phyloP scores from a whole-genome alignment of 2,113 vertebrate species.

The Hystrix brachyura region DNA sequence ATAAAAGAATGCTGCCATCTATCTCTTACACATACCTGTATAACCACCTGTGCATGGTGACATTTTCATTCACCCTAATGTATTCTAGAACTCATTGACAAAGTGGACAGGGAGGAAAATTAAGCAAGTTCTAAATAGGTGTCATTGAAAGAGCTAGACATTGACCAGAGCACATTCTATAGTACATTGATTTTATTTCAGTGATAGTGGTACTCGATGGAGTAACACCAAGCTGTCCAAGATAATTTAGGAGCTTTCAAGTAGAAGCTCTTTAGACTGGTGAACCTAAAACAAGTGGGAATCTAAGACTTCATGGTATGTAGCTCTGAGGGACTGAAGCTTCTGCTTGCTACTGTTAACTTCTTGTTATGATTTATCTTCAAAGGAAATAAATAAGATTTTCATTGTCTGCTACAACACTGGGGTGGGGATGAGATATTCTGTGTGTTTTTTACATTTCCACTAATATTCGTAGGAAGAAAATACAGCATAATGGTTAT shows the following conservation, averaged over 20 bases:
- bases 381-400: not conserved
- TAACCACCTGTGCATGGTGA: not conserved
- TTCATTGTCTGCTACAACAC: not conserved
- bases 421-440: not conserved
- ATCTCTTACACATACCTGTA: not conserved
- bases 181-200: not conserved
- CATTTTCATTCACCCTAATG: not conserved
- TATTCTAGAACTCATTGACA: not conserved
- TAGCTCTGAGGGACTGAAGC: not conserved
- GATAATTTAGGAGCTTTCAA: not conserved
- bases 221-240: not conserved
- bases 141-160: constrained; percentile 12
- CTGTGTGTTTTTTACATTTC: not conserved
- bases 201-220: not conserved
- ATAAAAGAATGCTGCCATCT: not conserved
- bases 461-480: not conserved
- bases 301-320: not conserved
- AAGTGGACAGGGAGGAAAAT: not conserved
- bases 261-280: not conserved
- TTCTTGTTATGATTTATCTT: constrained; percentile 5
- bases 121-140: constrained; percentile 4
- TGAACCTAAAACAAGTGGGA: not conserved
- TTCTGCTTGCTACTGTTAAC: not conserved
- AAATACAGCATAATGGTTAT: not conserved
- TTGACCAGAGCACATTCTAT: not conserved